phyloP scores from a whole-genome alignment of 1,140 invertebrate species.

The Philopotamus ludificatus region DNA sequence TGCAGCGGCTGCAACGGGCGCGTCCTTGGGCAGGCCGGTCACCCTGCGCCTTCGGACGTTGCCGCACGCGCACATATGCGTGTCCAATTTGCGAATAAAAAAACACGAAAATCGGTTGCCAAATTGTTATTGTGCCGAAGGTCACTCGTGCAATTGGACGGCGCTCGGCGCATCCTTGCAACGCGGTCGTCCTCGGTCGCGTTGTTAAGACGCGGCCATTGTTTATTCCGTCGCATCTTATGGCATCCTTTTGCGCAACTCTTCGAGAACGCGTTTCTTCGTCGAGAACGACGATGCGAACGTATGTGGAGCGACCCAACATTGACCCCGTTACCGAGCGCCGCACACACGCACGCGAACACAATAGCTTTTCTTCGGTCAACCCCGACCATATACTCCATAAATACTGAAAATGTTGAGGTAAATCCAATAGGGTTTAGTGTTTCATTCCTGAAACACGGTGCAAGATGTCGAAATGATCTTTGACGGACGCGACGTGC shows the following conservation, averaged over 20 bases:
- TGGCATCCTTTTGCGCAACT: too few species aligned
- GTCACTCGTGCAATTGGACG: not conserved
- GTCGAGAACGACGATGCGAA: constrained; percentile 30
- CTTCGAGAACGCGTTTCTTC: constrained; percentile 7
- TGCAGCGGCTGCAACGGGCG: not conserved
- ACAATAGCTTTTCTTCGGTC: too few species aligned
- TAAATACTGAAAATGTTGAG: too few species aligned
- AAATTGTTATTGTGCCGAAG: not conserved
- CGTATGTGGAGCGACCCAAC: constrained; percentile 35
- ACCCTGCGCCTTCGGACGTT: not conserved
- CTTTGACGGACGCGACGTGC: too few species aligned
- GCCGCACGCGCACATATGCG: not conserved
- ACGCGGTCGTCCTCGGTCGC: constrained; percentile 28
- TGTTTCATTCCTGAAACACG: too few species aligned
- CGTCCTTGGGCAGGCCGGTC: not conserved
- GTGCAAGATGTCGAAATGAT: too few species aligned
- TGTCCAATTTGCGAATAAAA: not conserved
- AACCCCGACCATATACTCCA: too few species aligned
- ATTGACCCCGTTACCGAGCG: constrained; percentile 47
- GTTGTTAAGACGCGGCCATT: constrained; percentile 21
- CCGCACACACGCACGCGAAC: too few species aligned
- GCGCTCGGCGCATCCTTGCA: not conserved
- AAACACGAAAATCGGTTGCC: too few species aligned
- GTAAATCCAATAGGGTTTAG: too few species aligned
- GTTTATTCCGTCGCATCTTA: too few species aligned